Evolutionary conservation across 35 echinoderm and acorn worm genomes (phyloP).

Genomic region (Apostichopus parvimensis): DNA sequence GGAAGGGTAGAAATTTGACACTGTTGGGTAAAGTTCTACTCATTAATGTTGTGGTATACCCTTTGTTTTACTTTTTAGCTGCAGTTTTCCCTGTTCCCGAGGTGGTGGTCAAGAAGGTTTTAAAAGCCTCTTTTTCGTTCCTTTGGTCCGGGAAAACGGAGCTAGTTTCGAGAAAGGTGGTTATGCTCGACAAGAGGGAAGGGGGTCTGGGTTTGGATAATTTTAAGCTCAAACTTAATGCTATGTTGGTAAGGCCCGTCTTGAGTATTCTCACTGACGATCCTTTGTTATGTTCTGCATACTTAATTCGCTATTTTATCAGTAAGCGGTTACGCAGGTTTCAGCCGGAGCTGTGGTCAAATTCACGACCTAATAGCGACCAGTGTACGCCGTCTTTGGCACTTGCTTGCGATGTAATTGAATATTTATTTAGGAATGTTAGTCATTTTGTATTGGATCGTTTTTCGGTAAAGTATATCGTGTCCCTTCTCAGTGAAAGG

Average conservation of each 20-base stretch:
- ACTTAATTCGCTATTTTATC: neutral
- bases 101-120: neutral
- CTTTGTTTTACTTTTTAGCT: constrained; percentile 44
- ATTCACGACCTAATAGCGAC: neutral
- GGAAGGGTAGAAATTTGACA: no score
- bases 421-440: neutral
- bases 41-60: neutral
- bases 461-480: neutral
- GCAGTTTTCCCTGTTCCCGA: constrained; percentile 4
- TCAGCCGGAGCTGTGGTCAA: neutral
- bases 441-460: neutral
- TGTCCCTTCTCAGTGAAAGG: neutral
- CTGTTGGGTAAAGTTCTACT: no score
- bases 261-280: neutral
- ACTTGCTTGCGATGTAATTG: neutral
- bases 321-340: neutral
- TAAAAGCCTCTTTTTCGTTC: neutral
- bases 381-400: neutral
- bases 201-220: constrained; percentile 6
- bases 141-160: neutral
- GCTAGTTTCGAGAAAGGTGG: neutral
- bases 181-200: neutral
- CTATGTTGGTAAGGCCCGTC: neutral
- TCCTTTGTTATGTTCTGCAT: no score
- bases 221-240: neutral